Percentiles rank a stretch among this genome's conserved stretches.
Evolutionary conservation across 2,888 invertebrate species (phyloP).

Genomic region (Tenthredo livida): DNA sequence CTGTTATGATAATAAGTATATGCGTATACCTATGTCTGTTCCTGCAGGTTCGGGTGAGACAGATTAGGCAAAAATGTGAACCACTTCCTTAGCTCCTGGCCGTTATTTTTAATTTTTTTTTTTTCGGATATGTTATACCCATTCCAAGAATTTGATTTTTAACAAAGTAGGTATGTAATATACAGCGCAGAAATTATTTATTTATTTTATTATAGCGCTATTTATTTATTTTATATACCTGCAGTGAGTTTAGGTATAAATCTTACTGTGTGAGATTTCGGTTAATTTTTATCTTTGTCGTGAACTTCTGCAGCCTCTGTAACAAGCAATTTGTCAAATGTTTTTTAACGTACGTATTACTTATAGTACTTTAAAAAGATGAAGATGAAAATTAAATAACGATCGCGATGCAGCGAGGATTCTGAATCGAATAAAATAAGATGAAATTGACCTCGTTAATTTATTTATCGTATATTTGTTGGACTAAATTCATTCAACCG

Average conservation of each 20-base stretch:
- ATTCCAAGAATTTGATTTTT: neutral
- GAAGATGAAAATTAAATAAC: neutral
- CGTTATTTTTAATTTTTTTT: too few relatives aligned
- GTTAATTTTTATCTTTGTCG: neutral
- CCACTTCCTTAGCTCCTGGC: neutral
- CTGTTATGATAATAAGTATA: constrained; percentile 44
- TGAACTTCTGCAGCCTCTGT: neutral
- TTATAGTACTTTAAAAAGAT: neutral
- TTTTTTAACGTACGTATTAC: too few relatives aligned
- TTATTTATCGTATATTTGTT: neutral
- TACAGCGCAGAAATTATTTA: neutral
- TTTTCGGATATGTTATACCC: neutral
- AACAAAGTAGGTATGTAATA: neutral
- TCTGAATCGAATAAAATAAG: neutral
- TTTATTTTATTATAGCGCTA: neutral
- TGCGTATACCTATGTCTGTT: neutral
- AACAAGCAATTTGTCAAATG: neutral
- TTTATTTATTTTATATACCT: neutral
- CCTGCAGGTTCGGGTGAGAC: constrained; percentile 8
- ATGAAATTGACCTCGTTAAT: constrained; percentile 33
- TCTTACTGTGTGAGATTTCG: too few relatives aligned
- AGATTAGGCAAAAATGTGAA: constrained; percentile 14
- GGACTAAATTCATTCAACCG: constrained; percentile 27
- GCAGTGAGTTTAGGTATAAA: too few relatives aligned
- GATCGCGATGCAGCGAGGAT: neutral